Evolutionary conservation across 2,797 vertebrate species (phyloP).

Genomic region (Numenius phaeopus): DNA sequence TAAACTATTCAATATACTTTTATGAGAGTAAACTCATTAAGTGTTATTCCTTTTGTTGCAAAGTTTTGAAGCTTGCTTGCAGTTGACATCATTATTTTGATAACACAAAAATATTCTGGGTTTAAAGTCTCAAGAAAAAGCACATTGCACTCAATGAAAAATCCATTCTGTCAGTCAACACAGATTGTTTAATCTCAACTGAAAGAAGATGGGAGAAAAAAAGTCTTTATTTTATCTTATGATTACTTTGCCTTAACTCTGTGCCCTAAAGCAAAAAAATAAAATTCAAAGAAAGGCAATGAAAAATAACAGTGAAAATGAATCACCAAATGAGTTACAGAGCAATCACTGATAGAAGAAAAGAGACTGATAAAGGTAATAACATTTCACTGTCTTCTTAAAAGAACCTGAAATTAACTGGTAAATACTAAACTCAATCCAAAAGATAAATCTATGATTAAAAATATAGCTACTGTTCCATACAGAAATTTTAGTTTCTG

Average conservation of each 20-base stretch:
- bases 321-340: background rate
- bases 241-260: slow-evolving; percentile 28
- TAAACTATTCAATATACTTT: background rate
- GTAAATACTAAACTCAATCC: slow-evolving; percentile 28
- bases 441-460: slow-evolving; percentile 10
- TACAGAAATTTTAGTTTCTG: background rate
- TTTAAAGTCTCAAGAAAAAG: slow-evolving; percentile 6
- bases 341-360: slow-evolving; percentile 22
- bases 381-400: slow-evolving; percentile 11
- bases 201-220: slow-evolving; percentile 1
- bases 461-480: background rate
- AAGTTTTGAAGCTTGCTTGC: background rate
- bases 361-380: slow-evolving; percentile 26
- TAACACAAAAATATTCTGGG: background rate
- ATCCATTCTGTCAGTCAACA: background rate
- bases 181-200: slow-evolving; percentile 24
- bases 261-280: background rate
- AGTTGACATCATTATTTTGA: background rate
- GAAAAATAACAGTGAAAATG: slow-evolving; percentile 31
- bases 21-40: background rate
- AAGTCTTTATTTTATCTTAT: slow-evolving; percentile 38
- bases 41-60: background rate
- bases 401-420: slow-evolving; percentile 43
- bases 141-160: background rate
- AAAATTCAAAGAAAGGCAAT: background rate